Evolutionary conservation across 2,797 vertebrate genomes (phyloP).

Genomic region (Chaunax sp.): DNA sequence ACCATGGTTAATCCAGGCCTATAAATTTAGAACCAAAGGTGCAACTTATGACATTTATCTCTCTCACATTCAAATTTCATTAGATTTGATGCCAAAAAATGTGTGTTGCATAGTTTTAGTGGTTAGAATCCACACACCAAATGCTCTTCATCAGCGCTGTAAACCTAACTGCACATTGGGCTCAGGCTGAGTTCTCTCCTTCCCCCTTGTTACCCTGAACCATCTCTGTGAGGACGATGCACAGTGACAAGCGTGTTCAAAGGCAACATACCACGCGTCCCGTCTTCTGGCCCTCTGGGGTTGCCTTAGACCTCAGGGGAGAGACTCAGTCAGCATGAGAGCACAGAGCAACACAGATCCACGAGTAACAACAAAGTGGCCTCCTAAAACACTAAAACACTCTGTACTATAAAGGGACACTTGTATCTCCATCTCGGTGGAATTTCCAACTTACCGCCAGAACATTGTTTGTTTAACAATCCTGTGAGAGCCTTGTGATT

Average conservation of each 20-base stretch:
- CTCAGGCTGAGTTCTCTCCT: slow-evolving; percentile 30
- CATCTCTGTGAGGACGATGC: slow-evolving; percentile 52
- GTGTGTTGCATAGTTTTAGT: neutral
- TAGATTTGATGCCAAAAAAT: slow-evolving; percentile 6
- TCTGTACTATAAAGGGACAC: slow-evolving; percentile 50
- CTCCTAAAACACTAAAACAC: slow-evolving; percentile 27
- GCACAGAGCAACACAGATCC: slow-evolving; percentile 43
- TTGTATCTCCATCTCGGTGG: slow-evolving; percentile 51
- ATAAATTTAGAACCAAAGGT: slow-evolving; percentile 20
- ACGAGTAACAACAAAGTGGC: slow-evolving; percentile 46
- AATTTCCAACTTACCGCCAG: slow-evolving; percentile 49
- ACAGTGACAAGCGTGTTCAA: slow-evolving; percentile 61
- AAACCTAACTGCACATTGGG: slow-evolving; percentile 25
- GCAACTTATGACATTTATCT: slow-evolving; percentile 19
- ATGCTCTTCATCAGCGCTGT: neutral
- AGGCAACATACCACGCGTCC: slow-evolving; percentile 35
- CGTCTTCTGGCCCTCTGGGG: slow-evolving; percentile 48
- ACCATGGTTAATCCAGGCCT: slow-evolving; percentile 11
- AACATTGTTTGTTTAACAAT: slow-evolving; percentile 58
- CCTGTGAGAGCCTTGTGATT: slow-evolving; percentile 44
- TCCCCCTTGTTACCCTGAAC: slow-evolving; percentile 29
- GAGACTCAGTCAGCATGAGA: slow-evolving; percentile 49
- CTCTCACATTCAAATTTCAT: slow-evolving; percentile 22
- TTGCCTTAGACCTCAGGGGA: slow-evolving; percentile 51
- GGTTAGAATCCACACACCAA: neutral